Base-by-base conservation (phyloP, 2,113 vertebrate species). In the Burhinus oedicnemus region DNA sequence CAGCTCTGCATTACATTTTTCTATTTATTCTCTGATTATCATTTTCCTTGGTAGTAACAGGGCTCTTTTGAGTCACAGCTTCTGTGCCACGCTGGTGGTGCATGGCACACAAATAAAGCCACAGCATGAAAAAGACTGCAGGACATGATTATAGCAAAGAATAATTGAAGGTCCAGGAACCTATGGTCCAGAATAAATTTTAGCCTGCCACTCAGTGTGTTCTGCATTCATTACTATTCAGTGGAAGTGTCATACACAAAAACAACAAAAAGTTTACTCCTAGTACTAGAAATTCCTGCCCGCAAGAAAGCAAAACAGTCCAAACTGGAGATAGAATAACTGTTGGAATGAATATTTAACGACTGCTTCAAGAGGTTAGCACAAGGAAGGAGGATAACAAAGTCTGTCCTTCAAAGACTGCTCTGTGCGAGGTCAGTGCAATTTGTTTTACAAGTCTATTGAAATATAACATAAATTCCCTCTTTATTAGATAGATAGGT, bases 281-380 rank as follows among this genome's bases (percentile, higher is more conserved):
- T 86, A 74, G 68, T 82, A 78, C 77, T 52, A 66, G 64, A 91
- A 94, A 91, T 83, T 84, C 70, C 97, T 38, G 20, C 68, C 60
- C 11, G 2, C n/a, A 91, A 89, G 75, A 87, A 96, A 70, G 77
- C 15, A 92, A 90, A 88, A 65, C 18, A 65, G 45, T 71, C 40
- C 91, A 79, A 93, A 77, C 21, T 57, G 36, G 36, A 93, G 66
- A 90, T 12, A 95, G 87, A 91, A 55, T 55, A 89, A 94, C 85
- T 90, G 61, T 49, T 95, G 77, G 68, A 89, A 95, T 96, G 21
- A 97, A 97, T 95, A 92, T 94, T 97, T 96, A 96, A 97, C 95
- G 78, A 91, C 45, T 91, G 68, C 60, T 95, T 97, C 83, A 86
- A 96, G 95, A 94, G 68, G 52, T 79, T 92, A 71, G 60, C 54